Conservation (phyloP, 2,113 vertebrate species). For the Sakesphorus luctuosus region DNA sequence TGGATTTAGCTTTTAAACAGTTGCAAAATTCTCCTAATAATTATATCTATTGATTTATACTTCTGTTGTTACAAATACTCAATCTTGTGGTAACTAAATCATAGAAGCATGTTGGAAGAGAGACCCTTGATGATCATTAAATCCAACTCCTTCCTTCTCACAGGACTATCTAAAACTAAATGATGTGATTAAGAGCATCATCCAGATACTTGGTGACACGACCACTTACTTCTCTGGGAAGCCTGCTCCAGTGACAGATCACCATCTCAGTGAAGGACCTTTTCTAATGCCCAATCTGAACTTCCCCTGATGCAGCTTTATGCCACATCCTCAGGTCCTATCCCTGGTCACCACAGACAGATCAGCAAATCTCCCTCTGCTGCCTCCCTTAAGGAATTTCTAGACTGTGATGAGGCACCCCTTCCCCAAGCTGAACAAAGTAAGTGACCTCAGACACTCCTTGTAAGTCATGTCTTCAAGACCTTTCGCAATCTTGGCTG, state of each 20-base stretch:
- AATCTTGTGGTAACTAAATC: neutral
- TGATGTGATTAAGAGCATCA: accelerated
- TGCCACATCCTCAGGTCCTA: neutral
- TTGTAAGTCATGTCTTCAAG: neutral
- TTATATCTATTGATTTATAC: neutral
- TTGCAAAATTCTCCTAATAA: neutral
- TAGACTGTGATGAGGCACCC: neutral
- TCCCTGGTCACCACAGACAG: neutral
- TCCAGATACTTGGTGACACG: neutral
- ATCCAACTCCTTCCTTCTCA: neutral
- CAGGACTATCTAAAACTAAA: neutral
- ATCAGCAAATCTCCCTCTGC: neutral
- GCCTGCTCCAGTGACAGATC: neutral
- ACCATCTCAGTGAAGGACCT: neutral
- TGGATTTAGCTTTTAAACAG: neutral
- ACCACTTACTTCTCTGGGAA: neutral
- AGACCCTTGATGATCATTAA: neutral
- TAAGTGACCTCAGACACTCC: neutral
- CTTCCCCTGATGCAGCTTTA: neutral
- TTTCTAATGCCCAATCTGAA: neutral
- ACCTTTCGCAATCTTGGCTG: neutral
- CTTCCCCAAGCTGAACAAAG: neutral
- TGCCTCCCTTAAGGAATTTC: neutral
- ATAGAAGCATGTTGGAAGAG: neutral
- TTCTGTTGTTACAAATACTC: neutral